A percentile compares a stretch with the other conserved stretches of the same genome.
These are phyloP conservation scores for Lanistes nyassanus DNA, from an alignment of 1,140 invertebrate genomes.

Conservation along the genomic window DNA sequence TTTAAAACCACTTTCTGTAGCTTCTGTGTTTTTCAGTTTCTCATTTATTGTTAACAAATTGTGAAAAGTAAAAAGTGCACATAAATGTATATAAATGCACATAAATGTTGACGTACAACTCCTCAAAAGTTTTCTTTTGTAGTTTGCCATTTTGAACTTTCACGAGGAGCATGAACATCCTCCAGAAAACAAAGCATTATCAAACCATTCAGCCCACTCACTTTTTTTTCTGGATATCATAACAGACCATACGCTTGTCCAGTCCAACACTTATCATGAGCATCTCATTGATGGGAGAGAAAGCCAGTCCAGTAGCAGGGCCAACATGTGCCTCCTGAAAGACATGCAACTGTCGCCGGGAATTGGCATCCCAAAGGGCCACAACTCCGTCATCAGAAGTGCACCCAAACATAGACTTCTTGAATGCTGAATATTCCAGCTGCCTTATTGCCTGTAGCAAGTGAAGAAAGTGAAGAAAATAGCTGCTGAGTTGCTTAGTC, in stretches of 20 bases:
- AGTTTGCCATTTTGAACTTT: no score
- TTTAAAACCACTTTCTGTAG: not conserved
- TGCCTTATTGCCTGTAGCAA: slow-evolving; percentile 60
- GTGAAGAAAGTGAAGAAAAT: not conserved
- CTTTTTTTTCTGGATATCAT: slow-evolving; percentile 64
- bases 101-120: no score
- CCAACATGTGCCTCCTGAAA: slow-evolving; percentile 59
- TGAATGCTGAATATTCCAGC: slow-evolving; percentile 59
- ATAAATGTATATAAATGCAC: not conserved
- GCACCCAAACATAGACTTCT: slow-evolving; percentile 61
- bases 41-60: not conserved
- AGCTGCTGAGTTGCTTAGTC: no score
- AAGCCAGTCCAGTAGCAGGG: slow-evolving; percentile 62
- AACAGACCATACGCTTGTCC: slow-evolving; percentile 65
- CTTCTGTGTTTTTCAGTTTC: not conserved
- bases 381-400: slow-evolving; percentile 66
- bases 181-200: not conserved
- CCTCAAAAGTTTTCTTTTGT: no score
- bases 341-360: slow-evolving; percentile 54
- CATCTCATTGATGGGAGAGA: slow-evolving; percentile 67
- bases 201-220: slow-evolving; percentile 41
- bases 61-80: not conserved
- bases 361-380: slow-evolving; percentile 64
- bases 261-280: slow-evolving; percentile 66
- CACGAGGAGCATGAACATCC: no score